Evolutionary conservation across 2,888 invertebrate species (phyloP).

Genomic region (Drosophila helvetica): DNA sequence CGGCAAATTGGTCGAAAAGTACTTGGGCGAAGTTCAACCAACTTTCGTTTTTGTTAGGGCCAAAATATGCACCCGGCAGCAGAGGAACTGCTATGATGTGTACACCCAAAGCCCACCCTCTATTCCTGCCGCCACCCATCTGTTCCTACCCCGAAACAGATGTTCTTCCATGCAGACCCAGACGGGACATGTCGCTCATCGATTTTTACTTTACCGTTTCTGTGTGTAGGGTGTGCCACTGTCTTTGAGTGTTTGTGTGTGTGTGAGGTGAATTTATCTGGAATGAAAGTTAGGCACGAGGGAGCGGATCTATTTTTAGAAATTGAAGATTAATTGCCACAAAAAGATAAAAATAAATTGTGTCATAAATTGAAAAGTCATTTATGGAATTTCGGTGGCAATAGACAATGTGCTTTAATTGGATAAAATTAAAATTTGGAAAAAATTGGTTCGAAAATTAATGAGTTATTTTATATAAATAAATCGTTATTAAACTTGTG

Average conservation of each 20-base stretch:
- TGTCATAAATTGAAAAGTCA: constrained; percentile 38
- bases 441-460: not conserved
- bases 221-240: no score
- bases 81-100: constrained; percentile 10
- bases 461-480: not conserved
- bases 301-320: constrained; percentile 30
- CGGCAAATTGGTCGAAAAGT: constrained; percentile 10
- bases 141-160: constrained; percentile 43
- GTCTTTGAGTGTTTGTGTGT: no score
- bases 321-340: constrained; percentile 25
- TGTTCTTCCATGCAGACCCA: constrained; percentile 22
- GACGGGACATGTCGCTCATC: constrained; percentile 46
- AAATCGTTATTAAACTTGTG: no score
- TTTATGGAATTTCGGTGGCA: not conserved
- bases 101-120: constrained; percentile 26
- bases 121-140: constrained; percentile 19
- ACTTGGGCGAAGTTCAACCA: constrained; percentile 73
- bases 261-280: constrained; percentile 8
- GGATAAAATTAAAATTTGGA: not conserved
- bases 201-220: constrained; percentile 41
- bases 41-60: constrained; percentile 75
- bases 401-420: not conserved
- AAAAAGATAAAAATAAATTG: constrained; percentile 25
- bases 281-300: constrained; percentile 11
- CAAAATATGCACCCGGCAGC: constrained; percentile 55